These are phyloP conservation scores for Paramormyrops kingsleyae DNA, from an alignment of 2,113 vertebrate species.

Conservation along the genomic window DNA sequence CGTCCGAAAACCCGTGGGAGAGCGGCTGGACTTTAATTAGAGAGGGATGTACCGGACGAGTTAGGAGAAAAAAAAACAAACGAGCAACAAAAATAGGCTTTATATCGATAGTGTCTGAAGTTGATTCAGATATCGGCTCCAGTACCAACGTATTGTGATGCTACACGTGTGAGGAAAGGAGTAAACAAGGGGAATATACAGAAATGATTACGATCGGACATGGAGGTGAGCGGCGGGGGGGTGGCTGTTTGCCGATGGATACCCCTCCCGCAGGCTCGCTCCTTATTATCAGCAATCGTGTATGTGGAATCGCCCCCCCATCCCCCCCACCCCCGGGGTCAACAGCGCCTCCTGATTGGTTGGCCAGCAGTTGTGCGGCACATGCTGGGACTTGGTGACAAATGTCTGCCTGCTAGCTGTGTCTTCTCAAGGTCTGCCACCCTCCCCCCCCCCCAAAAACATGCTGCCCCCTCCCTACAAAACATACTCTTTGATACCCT, in stretches of 20 bases:
- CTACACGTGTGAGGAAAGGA: not conserved
- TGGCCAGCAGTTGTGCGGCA: slow-evolving; percentile 40
- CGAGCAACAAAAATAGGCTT: not conserved
- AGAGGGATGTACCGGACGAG: slow-evolving; percentile 8
- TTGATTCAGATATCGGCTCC: not conserved
- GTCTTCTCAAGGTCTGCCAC: too few relatives aligned
- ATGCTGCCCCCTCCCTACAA: not conserved
- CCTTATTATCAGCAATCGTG: not conserved
- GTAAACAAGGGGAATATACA: not conserved
- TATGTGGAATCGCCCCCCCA: not conserved
- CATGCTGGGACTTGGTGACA: slow-evolving; percentile 51
- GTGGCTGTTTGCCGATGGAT: not conserved
- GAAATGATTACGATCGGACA: not conserved
- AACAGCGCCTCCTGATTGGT: slow-evolving; percentile 44
- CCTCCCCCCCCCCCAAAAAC: not conserved
- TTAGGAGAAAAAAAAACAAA: not conserved
- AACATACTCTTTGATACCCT: not conserved
- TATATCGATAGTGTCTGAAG: not conserved
- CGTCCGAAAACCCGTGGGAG: not conserved
- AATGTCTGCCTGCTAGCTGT: slow-evolving; percentile 15
- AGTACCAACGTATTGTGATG: not conserved
- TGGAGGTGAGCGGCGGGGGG: not conserved
- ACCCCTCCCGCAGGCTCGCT: slow-evolving; percentile 3
- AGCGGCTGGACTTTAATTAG: slow-evolving; percentile 14
- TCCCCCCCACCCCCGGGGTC: slow-evolving; percentile 17